Evolutionary conservation across 64 coral and sea anemone genomes (phyloP).

Genomic region (Dendronephthya gigantea): DNA sequence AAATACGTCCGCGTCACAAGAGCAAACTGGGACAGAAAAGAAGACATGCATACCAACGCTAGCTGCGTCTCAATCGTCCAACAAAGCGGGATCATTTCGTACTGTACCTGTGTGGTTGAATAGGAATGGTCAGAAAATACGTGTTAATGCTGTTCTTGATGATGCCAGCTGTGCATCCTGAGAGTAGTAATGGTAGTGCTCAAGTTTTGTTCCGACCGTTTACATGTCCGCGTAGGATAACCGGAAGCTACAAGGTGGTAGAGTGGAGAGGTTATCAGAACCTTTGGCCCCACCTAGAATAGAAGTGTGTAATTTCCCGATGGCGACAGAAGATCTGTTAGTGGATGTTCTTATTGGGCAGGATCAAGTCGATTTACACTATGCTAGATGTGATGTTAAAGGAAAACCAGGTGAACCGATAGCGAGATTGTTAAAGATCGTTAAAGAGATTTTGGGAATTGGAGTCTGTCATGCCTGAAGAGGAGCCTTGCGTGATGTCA

Average conservation of each 20-base stretch:
- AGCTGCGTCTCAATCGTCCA: neutral
- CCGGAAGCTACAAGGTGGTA: neutral
- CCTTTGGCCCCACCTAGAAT: neutral
- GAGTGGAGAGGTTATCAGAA: neutral
- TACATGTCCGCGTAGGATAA: neutral
- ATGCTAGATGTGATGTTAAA: slow-evolving; percentile 18
- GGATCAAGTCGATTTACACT: neutral
- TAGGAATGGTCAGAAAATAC: neutral
- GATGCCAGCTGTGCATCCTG: neutral
- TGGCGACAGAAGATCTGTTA: neutral
- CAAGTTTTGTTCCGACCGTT: neutral
- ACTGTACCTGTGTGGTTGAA: neutral
- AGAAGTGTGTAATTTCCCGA: slow-evolving; percentile 2
- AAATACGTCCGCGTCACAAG: neutral
- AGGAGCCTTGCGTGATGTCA: neutral
- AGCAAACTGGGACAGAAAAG: neutral
- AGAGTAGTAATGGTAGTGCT: neutral
- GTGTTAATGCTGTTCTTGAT: neutral
- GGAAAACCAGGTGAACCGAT: slow-evolving; percentile 16
- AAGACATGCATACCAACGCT: neutral
- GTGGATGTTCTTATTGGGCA: neutral
- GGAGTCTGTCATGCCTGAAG: neutral
- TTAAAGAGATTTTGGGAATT: slow-evolving; percentile 32
- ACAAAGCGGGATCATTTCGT: neutral
- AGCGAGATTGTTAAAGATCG: slow-evolving; percentile 13